Evolutionary conservation across 2,797 vertebrate genomes (phyloP).

Genomic region (Podargus strigoides): DNA sequence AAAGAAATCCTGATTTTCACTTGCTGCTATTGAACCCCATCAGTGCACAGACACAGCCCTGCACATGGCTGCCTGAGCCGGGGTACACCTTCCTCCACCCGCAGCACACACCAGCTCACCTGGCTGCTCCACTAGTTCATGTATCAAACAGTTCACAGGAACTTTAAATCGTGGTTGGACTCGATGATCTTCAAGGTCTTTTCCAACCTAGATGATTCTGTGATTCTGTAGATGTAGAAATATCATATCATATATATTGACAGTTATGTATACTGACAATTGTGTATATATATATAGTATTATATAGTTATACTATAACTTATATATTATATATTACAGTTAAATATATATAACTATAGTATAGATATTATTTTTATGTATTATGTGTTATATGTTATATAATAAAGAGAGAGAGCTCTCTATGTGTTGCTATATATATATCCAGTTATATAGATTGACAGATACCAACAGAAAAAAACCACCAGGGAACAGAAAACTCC

Average conservation of each 20-base stretch:
- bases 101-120: neutral
- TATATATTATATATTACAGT: too few relatives aligned
- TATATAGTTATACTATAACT: neutral
- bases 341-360: neutral
- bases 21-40: neutral
- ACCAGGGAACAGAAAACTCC: neutral
- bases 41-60: too few relatives aligned
- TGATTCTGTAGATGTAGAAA: too few relatives aligned
- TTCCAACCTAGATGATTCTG: too few relatives aligned
- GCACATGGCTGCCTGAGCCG: fast-evolving
- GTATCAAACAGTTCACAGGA: neutral
- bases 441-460: neutral
- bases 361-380: neutral
- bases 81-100: too few relatives aligned
- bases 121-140: neutral
- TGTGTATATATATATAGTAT: neutral
- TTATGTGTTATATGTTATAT: neutral
- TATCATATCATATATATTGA: too few relatives aligned
- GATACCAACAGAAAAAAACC: neutral
- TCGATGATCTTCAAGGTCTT: too few relatives aligned
- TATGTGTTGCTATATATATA: neutral
- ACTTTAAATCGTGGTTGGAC: too few relatives aligned
- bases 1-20: neutral
- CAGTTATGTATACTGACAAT: neutral
- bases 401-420: too few relatives aligned